Conservation (phyloP, 2,113 vertebrate species). For the Catharus bicknelli region DNA sequence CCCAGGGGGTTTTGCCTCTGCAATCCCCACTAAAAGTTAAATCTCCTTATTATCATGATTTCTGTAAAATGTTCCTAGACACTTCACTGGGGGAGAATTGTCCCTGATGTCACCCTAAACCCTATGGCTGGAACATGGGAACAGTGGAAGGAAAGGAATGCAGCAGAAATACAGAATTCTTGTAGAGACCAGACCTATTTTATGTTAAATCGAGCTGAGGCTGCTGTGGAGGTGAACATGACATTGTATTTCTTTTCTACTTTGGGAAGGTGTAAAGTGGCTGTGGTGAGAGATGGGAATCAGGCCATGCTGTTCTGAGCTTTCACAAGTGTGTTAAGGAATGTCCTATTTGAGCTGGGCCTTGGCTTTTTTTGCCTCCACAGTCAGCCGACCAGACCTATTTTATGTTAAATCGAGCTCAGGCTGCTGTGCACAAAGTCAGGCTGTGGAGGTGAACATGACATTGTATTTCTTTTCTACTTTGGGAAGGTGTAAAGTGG, state of each 20-base stretch:
- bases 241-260: not conserved
- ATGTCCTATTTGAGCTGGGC: not conserved
- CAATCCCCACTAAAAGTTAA: not conserved
- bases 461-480: not conserved
- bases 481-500: not conserved
- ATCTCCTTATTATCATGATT: not conserved
- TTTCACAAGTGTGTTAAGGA: not conserved
- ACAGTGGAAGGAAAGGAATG: not conserved
- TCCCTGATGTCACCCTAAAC: rapidly evolving
- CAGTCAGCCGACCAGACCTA: rapidly evolving
- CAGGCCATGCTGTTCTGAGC: not conserved
- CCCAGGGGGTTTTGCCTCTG: constrained; percentile 9
- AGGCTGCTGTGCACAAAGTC: not conserved
- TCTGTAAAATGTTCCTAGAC: not conserved
- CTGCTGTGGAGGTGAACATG: not conserved
- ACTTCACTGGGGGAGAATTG: not conserved
- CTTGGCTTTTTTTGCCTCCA: not conserved
- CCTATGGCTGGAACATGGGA: not conserved
- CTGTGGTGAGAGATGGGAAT: not conserved
- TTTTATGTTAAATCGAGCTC: not conserved
- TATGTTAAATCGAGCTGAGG: not conserved
- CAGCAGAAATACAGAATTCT: rapidly evolving
- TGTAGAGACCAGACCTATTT: not conserved
- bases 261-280: not conserved
- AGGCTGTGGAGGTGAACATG: not conserved